Base-by-base conservation (phyloP, 2,113 vertebrate species). In the Passer montanus region DNA sequence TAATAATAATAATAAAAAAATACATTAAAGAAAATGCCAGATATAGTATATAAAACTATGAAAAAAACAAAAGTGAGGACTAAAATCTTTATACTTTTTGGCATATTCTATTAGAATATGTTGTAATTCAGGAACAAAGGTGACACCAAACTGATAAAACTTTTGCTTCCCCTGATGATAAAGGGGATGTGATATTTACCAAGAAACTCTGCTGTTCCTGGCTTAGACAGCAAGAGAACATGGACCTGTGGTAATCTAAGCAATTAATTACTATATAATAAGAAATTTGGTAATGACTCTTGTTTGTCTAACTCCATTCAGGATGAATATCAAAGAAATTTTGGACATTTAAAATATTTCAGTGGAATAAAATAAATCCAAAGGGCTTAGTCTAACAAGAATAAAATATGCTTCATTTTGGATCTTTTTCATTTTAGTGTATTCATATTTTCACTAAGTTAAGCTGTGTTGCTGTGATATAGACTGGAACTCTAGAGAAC, bases 111-210 rank as follows among this genome's bases (percentile, higher is more conserved):
- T 73, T 69, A 62, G 28, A 90, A 88, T 70, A 5, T 33, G 7
- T 16, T 31, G 26, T 31, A 58, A 19, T 28, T 62, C 31, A 77
- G 55, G 31, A 86, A 21, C 3, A 68, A 90, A 73, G 7, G 11
- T n/a, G 58, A 52, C 20, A 49, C 0, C 1, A 50, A 50, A 35
- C 31, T 0, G 4, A 37, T 5, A 58, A 89, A 76, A 39, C 10
- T 52, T 83, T 52, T 88, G 2, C 22, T 75, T 73, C 19, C 6
- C 68, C 76, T 76, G 35, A n/a, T 64, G 26, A 37, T 49, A 37
- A 66, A 58, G 5, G 1, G 1, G 15, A 7, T 43, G 12, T 63
- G 27, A 35, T 63, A 27, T 53, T 84, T 70, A 31, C 30, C 66
- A 30, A 80, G 35, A 84, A 89, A 70, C 18, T 26, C 41, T 31